Base-by-base conservation (phyloP, 2,888 invertebrate species). In the Lasioglossum vierecki region DNA sequence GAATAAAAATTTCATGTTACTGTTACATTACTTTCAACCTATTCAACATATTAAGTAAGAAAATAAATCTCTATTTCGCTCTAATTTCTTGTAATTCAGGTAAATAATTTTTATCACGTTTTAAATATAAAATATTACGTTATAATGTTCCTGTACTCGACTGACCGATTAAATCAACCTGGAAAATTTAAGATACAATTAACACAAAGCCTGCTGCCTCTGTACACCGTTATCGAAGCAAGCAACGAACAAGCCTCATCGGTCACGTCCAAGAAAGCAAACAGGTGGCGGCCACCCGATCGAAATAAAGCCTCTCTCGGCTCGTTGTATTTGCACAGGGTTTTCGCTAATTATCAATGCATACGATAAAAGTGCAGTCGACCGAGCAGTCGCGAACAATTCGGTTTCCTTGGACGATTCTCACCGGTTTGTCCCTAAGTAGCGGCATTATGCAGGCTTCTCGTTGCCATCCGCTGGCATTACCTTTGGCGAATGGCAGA, bases 381-480 rank as follows among this genome's bases (percentile, higher is more conserved):
- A 53, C 53, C 53, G 53, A 3, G 22, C 9, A 44, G 44, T 8
- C 53, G 53, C n/a, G 53, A n/a, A n/a, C 53, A n/a, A 53, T 53
- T 53, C n/a, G 53, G 8, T 53, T 3, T n/a, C 53, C 9, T n/a
- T 9, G 22, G 53, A 53, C 9, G 53, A 22, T 2, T 53, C 53
- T 53, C 53, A 22, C 53, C 9, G 9, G 53, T 53, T 53, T n/a
- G n/a, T n/a, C 53, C 22, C 39, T 49, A 80, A 83, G 88, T 89
- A 91, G 90, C 85, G 90, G 88, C 88, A 88, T 88, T 91, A 70
- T 72, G 75, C 75, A 91, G 88, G 89, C 89, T 68, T 57, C 35
- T 8, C 68, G 68, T 68, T 18, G 68, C 39, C 22, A 68, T 66
- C 66, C 68, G 88, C 22, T 85, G 87, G 87, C 90, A 90, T 90